phyloP scores from a whole-genome alignment of 2,888 invertebrate genomes.

The Drosophila falleni region DNA sequence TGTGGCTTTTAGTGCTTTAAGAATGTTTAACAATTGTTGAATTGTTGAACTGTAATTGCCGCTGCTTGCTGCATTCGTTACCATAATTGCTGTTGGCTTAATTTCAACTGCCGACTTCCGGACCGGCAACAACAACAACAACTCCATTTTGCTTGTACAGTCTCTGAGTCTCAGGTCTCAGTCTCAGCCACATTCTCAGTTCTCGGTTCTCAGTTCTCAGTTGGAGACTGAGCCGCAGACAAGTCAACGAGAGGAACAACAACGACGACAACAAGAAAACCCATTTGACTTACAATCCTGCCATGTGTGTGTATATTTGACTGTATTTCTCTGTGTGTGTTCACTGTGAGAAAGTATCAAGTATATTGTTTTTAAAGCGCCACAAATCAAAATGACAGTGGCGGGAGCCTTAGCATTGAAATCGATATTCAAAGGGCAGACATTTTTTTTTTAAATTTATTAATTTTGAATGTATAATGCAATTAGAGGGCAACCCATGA shows the following conservation, averaged over 20 bases:
- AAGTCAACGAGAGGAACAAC: slow-evolving; percentile 45
- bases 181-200: slow-evolving; percentile 4
- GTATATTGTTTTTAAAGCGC: not conserved
- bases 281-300: slow-evolving; percentile 75
- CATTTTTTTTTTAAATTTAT: too few relatives aligned
- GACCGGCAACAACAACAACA: slow-evolving; percentile 65
- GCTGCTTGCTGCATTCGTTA: slow-evolving; percentile 76
- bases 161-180: not conserved
- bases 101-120: slow-evolving; percentile 77
- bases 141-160: slow-evolving; percentile 16
- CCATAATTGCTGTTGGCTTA: slow-evolving; percentile 79
- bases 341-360: not conserved
- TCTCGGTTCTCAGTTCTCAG: not conserved
- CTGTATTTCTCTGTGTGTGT: slow-evolving; percentile 26
- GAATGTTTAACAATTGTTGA: slow-evolving; percentile 53
- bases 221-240: slow-evolving; percentile 35
- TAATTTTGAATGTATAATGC: too few relatives aligned
- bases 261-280: slow-evolving; percentile 70
- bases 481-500: too few relatives aligned
- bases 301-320: slow-evolving; percentile 27
- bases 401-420: too few relatives aligned
- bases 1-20: slow-evolving; percentile 55
- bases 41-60: slow-evolving; percentile 61
- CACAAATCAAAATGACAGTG: too few relatives aligned
- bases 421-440: too few relatives aligned